phyloP scores from a whole-genome alignment of 2,113 vertebrate genomes.

The Carassius gibelio region DNA sequence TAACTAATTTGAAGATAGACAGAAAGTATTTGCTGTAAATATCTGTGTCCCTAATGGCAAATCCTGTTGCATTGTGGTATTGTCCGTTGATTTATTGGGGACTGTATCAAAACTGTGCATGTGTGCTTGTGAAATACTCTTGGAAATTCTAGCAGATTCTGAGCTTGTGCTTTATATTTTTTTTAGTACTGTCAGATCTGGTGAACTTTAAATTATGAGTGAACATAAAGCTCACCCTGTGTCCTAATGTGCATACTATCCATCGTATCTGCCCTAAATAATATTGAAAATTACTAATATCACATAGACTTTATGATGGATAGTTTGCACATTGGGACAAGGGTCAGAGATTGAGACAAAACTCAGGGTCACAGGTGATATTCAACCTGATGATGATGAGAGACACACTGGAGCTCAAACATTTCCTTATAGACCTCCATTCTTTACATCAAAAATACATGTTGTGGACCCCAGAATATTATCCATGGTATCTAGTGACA shows the following conservation, averaged over 20 bases:
- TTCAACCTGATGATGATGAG: not conserved
- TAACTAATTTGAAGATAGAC: constrained; percentile 56
- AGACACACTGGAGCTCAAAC: not conserved
- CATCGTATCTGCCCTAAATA: too few species aligned
- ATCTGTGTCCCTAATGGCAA: constrained; percentile 40
- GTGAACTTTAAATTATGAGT: not conserved
- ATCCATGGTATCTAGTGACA: constrained; percentile 36
- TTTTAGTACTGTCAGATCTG: not conserved
- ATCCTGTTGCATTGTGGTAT: constrained; percentile 33
- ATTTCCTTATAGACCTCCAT: not conserved
- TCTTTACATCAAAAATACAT: not conserved
- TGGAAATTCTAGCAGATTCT: not conserved
- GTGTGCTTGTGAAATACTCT: not conserved
- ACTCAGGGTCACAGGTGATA: not conserved
- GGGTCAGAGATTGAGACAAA: not conserved
- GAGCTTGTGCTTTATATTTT: not conserved
- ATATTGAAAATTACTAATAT: too few species aligned
- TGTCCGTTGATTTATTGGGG: constrained; percentile 20
- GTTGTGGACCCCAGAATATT: not conserved
- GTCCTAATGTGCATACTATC: too few species aligned
- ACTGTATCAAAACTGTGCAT: constrained; percentile 33
- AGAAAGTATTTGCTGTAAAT: constrained; percentile 54
- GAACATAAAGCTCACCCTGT: not conserved
- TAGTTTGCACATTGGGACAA: too few species aligned
- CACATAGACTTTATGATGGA: too few species aligned